These are phyloP conservation scores for Pseudochromis fuscus DNA, from an alignment of 2,797 vertebrate genomes.

Conservation along the genomic window DNA sequence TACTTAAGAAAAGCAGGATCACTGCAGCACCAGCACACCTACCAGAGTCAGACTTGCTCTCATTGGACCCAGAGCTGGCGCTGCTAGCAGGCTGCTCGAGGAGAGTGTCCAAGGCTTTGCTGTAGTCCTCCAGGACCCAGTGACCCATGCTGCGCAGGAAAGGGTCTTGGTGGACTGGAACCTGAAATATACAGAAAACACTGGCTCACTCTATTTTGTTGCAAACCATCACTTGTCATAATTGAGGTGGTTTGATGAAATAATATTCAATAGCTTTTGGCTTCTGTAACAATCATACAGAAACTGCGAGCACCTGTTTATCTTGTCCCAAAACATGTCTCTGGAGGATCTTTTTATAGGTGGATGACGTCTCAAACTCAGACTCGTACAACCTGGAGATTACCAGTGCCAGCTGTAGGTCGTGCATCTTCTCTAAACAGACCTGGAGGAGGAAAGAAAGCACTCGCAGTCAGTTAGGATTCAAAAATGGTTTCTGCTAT, in stretches of 20 bases:
- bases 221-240: slow-evolving; percentile 12
- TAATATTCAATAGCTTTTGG: not conserved
- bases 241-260: slow-evolving; percentile 10
- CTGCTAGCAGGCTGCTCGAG: slow-evolving; percentile 86
- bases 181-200: slow-evolving; percentile 63
- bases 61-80: slow-evolving; percentile 51
- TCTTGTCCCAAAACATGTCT: slow-evolving; percentile 91
- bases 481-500: slow-evolving; percentile 3
- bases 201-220: slow-evolving; percentile 17
- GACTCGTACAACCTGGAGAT: slow-evolving; percentile 96
- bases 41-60: slow-evolving; percentile 60
- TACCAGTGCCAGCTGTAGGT: slow-evolving; percentile 95
- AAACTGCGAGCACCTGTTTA: slow-evolving; percentile 73
- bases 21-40: slow-evolving; percentile 12
- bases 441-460: slow-evolving; percentile 83
- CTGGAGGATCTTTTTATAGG: slow-evolving; percentile 93
- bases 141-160: slow-evolving; percentile 97
- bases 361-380: slow-evolving; percentile 92
- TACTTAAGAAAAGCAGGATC: no score
- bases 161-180: slow-evolving; percentile 88
- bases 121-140: slow-evolving; percentile 97
- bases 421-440: slow-evolving; percentile 96
- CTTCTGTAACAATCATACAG: not conserved
- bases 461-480: not conserved
- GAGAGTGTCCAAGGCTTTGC: slow-evolving; percentile 92